A percentile compares a stretch with the other conserved stretches of the same genome.
Evolutionary conservation across 2,888 invertebrate genomes (phyloP).

Genomic region (Cotesia congregata): DNA sequence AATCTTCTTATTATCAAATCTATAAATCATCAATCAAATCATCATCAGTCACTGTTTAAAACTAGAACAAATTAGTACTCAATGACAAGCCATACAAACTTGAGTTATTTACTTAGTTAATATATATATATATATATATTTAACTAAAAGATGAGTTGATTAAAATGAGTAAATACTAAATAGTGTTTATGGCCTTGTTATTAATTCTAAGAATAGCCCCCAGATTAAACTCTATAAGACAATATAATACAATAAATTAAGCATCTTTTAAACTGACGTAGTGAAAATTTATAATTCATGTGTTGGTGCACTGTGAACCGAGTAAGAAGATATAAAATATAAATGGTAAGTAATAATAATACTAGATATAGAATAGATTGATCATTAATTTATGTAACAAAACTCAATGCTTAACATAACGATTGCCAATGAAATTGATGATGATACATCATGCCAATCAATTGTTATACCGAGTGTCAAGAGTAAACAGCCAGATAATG

Average conservation of each 20-base stretch:
- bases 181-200: background rate
- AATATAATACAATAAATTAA: background rate
- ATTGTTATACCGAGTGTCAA: background rate
- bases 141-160: background rate
- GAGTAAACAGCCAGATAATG: background rate
- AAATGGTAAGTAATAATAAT: background rate
- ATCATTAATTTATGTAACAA: background rate
- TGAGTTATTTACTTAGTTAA: background rate
- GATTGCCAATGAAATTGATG: conserved; percentile 2
- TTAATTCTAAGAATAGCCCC: background rate
- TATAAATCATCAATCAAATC: background rate
- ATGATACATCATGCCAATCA: conserved; percentile 2
- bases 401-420: background rate
- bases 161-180: background rate
- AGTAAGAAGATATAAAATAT: background rate
- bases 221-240: background rate
- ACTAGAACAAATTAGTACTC: background rate
- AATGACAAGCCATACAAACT: background rate
- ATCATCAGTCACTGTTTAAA: background rate
- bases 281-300: background rate
- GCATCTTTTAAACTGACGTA: background rate
- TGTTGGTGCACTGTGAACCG: background rate
- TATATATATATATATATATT: background rate
- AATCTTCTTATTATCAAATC: background rate
- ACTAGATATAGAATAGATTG: background rate